Conservation (phyloP, 2,797 vertebrate species). For the Craterocephalus amniculus region DNA sequence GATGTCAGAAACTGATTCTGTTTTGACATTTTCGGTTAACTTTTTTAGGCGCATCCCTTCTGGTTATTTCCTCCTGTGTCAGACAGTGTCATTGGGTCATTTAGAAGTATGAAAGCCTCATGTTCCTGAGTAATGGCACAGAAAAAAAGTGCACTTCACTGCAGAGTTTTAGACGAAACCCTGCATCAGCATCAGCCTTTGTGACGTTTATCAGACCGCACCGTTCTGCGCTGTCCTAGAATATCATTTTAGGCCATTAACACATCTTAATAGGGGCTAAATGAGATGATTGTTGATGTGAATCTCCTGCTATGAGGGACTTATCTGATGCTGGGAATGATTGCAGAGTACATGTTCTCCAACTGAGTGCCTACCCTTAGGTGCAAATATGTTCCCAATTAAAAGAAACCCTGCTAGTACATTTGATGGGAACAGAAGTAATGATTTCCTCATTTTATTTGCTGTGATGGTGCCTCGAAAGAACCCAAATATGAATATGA, state of each 20-base stretch:
- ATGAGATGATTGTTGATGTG: conserved; percentile 51
- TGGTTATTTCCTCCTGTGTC: background rate
- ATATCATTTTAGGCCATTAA: conserved; percentile 53
- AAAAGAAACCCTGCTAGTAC: conserved; percentile 53
- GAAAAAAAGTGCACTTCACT: background rate
- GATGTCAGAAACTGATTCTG: conserved; percentile 1
- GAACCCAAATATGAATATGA: conserved; percentile 35
- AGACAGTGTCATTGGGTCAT: background rate
- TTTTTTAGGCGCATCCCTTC: background rate
- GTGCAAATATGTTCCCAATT: conserved; percentile 60
- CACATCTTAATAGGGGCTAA: conserved; percentile 36
- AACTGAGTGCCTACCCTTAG: conserved; percentile 31
- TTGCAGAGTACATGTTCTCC: conserved; percentile 38
- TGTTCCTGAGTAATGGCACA: background rate
- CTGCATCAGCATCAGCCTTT: conserved; percentile 10
- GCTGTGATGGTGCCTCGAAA: conserved; percentile 33
- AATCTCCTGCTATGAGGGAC: conserved; percentile 42
- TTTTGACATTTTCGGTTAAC: conserved; percentile 7
- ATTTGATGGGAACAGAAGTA: conserved; percentile 47
- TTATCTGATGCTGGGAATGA: conserved; percentile 37
- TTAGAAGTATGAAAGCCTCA: background rate
- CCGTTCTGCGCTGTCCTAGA: conserved; percentile 4
- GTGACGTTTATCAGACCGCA: conserved; percentile 31
- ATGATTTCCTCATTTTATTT: conserved; percentile 66
- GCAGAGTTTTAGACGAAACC: conserved; percentile 15